Evolutionary conservation across 92 coral and sea anemone species (phyloP), one percentile per base, ranked within the genome.

Genomic region (Blastomussa wellsi): DNA sequence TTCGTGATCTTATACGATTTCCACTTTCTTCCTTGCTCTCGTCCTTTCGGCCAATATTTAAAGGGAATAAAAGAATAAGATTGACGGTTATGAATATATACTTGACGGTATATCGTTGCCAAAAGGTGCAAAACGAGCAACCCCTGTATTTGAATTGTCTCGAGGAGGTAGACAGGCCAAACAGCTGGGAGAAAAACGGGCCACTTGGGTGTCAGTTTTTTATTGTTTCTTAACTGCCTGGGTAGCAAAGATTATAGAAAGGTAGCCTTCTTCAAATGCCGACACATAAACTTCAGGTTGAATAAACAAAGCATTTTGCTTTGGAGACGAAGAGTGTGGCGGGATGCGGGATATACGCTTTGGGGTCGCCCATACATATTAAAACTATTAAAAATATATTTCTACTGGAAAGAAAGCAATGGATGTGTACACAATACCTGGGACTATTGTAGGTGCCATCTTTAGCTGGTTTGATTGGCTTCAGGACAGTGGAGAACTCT

Each of bases 21-120:
- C 77, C 85, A 70, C 85, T 81, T 81, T 48, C 22, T 48, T 35
- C 85, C 85, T 81, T 81, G 85, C 85, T 81, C 77, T 48, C 47
- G 41, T 29, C 85, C 76, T 81, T n/a, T 19, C 2, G 36, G 1
- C 11, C 26, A 37, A 38, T 28, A 70, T 70, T 70, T 29, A 33
- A 33, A 70, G 28, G 48, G 17, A 69, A 68, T 29, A 13, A 70
- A 5, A 57, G 7, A 1, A 70, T 33, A 4, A 19, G 26, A 62
- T 12, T 62, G 68, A 29, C 35, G 35, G 28, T 62, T 29, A n/a
- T n/a, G n/a, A 62, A 28, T 2, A 8, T 62, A 8, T 62, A 29
- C 0, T 13, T 44, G 12, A 44, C 7, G 35, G 68, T 10, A 11
- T 17, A 26, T 8, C 11, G 6, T 28, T 62, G 16, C 28, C 1